Evolutionary conservation across 2,888 invertebrate species (phyloP), one percentile per base, ranked within the genome.

Genomic region (Ptychoptera albimana): DNA sequence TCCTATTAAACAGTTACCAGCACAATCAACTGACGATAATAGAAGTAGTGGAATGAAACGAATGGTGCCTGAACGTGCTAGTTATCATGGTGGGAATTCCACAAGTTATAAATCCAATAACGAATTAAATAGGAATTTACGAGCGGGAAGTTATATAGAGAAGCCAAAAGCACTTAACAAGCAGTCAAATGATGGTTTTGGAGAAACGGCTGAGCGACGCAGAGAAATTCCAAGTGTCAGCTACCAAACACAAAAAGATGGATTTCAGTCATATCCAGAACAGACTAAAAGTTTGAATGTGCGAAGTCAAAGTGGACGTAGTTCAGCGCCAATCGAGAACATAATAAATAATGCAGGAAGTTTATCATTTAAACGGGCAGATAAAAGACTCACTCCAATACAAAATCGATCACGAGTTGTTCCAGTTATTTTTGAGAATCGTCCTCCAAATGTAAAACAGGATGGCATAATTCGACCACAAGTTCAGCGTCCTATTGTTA

Each of bases 51-150:
- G 15, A 3, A 56, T 56, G 39, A 62, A 62, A 15, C 55, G 63
- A 4, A 57, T 64, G 2, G 54, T 63, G 2, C 50, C 64, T 6
- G 62, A 64, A 47, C 54, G 59, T 1, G 58, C 59, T 47, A 56
- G 57, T 39, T 23, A 35, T 13, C n/a, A 35, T 13, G n/a, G 13
- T 35, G 35, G 13, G 8, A 35, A 8, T 35, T 35, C 35, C n/a
- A 13, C 5, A 5, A 35, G 13, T 35, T n/a, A 23, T 7, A 23
- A 23, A 23, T 23, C 23, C 3, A 9, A 40, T 14, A 12, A 30
- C 40, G n/a, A 42, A 42, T 35, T 23, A 15, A 12, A 23, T 35
- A 42, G 11, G 7, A 11, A 42, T 16, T 35, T 13, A 40, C 10
- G 31, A 14, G 13, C 14, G 12, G n/a, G 23, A 23, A 23, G 23